These are phyloP conservation scores for Homarus americanus DNA, from an alignment of 1,140 invertebrate genomes.

Conservation along the genomic window DNA sequence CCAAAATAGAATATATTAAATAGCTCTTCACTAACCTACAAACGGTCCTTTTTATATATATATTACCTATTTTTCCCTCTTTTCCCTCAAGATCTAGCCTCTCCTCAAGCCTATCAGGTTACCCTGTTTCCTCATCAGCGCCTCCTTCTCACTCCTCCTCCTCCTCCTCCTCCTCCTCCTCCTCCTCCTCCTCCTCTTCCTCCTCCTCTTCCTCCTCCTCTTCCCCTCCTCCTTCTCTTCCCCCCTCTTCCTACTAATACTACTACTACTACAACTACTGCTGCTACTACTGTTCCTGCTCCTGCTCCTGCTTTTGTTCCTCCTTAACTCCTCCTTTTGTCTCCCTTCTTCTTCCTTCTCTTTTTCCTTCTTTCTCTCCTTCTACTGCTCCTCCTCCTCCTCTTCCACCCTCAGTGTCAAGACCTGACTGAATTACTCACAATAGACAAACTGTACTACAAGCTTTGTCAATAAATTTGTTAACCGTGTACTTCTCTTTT, in stretches of 20 bases:
- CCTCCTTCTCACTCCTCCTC: neutral
- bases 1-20: too few species aligned
- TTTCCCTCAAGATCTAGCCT: neutral
- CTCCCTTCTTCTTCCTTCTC: neutral
- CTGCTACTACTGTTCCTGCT: neutral
- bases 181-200: neutral
- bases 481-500: neutral
- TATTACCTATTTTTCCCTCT: neutral
- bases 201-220: neutral
- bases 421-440: too few species aligned
- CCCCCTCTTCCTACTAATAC: neutral
- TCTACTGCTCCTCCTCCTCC: neutral
- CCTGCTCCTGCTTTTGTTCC: neutral
- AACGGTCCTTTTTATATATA: too few species aligned
- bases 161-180: neutral
- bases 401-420: too few species aligned
- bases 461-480: too few species aligned
- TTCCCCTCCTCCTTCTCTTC: neutral
- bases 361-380: neutral
- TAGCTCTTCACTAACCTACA: too few species aligned
- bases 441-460: too few species aligned
- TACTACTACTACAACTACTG: too few species aligned
- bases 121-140: neutral
- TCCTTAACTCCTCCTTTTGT: neutral
- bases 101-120: neutral